These are phyloP conservation scores for Callorhinus ursinus DNA, from an alignment of 2,113 vertebrate species.

Conservation along the genomic window DNA sequence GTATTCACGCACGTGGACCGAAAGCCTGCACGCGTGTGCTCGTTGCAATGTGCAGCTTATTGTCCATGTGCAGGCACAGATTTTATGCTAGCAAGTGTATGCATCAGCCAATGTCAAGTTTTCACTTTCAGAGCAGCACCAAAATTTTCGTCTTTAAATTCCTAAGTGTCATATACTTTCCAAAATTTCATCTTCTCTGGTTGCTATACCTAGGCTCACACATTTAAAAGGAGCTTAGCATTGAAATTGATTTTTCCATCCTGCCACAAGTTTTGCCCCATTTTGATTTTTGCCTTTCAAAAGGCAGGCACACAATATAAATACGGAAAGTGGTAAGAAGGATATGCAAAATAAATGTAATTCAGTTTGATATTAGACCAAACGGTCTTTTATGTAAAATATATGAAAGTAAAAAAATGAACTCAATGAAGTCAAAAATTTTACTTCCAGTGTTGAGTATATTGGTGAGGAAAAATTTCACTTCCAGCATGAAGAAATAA, in stretches of 20 bases:
- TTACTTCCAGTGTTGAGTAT: neutral
- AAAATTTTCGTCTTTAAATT: conserved; percentile 8
- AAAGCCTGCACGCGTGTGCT: rapidly evolving
- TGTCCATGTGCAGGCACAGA: neutral
- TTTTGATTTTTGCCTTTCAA: conserved; percentile 51
- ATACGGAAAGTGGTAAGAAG: neutral
- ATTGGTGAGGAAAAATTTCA: neutral
- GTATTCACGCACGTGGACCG: neutral
- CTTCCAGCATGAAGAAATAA: neutral
- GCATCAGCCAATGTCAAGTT: neutral
- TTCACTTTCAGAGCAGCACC: neutral
- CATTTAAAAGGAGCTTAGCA: conserved; percentile 14
- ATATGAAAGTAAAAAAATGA: neutral
- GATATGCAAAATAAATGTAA: conserved; percentile 30
- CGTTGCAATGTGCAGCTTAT: neutral
- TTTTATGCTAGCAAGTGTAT: neutral
- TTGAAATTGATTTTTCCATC: neutral
- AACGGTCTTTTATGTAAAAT: neutral
- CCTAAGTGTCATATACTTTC: neutral
- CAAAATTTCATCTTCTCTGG: neutral
- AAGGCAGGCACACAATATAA: conserved; percentile 3
- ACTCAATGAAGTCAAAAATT: neutral
- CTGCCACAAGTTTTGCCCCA: neutral
- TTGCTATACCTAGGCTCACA: conserved; percentile 27
- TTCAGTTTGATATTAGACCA: neutral